Conservation (phyloP, 2,113 vertebrate species). For the Pygoscelis adeliae region DNA sequence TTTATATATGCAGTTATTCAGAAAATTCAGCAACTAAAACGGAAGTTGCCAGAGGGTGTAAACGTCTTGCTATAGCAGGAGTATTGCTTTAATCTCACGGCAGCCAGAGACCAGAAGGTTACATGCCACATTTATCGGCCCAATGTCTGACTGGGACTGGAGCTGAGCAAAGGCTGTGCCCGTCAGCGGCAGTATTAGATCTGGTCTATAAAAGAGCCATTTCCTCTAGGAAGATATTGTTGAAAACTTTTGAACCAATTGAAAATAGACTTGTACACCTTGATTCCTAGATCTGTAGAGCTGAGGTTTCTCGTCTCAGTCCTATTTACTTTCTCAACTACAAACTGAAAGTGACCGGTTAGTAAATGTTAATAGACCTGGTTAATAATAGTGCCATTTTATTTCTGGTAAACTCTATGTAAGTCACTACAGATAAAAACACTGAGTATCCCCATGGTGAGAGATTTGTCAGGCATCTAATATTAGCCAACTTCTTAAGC, state of each 20-base stretch:
- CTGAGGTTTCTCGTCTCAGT: background rate
- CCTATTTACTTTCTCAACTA: background rate
- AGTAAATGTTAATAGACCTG: background rate
- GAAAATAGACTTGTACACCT: background rate
- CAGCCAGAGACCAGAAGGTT: background rate
- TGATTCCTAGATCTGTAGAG: background rate
- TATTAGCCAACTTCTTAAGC: background rate
- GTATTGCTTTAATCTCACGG: constrained; percentile 8
- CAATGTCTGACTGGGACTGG: background rate
- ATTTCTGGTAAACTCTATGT: background rate
- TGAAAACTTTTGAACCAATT: background rate
- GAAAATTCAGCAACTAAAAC: constrained; percentile 43
- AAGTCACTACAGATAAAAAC: background rate
- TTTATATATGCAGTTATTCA: constrained; percentile 60
- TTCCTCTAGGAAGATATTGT: background rate
- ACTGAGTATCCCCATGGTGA: background rate
- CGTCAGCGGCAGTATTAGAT: background rate
- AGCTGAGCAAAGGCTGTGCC: background rate
- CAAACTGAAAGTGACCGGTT: background rate
- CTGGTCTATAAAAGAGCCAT: background rate
- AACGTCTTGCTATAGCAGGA: background rate
- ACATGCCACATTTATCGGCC: background rate
- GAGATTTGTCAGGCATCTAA: background rate
- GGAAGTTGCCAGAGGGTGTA: constrained; percentile 8
- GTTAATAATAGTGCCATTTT: background rate